phyloP scores from a whole-genome alignment of 1,140 invertebrate species.

The Heliconius congener region DNA sequence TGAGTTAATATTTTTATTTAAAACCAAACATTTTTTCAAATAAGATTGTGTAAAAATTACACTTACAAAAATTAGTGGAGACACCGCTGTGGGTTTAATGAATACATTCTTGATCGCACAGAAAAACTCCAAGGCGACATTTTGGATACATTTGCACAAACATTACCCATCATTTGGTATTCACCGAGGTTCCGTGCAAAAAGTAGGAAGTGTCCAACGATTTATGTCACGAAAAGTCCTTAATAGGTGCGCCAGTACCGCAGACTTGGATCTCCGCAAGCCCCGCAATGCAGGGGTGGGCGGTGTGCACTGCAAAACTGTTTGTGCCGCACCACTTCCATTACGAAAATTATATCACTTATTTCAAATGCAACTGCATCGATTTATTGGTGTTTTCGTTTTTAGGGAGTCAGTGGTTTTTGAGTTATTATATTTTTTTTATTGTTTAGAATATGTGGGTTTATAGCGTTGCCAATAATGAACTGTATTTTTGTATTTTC shows the following conservation, averaged over 20 bases:
- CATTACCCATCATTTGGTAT: slow-evolving; percentile 29
- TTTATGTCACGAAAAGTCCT: slow-evolving; percentile 41
- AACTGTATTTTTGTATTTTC: no score
- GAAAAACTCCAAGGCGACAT: neutral
- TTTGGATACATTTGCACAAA: slow-evolving; percentile 25
- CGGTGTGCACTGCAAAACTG: slow-evolving; percentile 32
- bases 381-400: slow-evolving; percentile 9
- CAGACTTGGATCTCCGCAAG: slow-evolving; percentile 37
- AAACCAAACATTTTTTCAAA: no score
- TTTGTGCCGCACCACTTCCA: slow-evolving; percentile 36
- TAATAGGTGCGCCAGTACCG: slow-evolving; percentile 41
- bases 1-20: no score
- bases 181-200: slow-evolving; percentile 38
- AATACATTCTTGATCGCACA: neutral
- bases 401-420: neutral
- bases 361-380: slow-evolving; percentile 23
- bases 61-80: no score
- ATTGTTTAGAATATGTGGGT: no score
- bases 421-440: neutral
- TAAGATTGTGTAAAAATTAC: no score
- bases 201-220: slow-evolving; percentile 33
- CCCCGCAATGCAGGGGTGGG: slow-evolving; percentile 41
- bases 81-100: neutral
- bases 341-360: slow-evolving; percentile 53
- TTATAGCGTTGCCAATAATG: neutral